These are phyloP conservation scores for Phengaris arion DNA, from an alignment of 2,888 invertebrate species.

Conservation along the genomic window DNA sequence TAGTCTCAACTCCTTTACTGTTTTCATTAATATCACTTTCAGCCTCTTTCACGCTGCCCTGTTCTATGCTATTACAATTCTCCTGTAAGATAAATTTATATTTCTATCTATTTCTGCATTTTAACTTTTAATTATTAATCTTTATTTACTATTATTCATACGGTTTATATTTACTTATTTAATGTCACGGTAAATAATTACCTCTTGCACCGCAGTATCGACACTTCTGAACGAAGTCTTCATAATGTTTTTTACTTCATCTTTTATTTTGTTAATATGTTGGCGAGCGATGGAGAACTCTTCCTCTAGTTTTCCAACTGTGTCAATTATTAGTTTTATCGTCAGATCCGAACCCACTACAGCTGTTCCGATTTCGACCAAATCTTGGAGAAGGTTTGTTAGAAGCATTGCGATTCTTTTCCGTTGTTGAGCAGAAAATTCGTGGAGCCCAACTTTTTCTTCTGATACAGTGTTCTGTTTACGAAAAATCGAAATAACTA, in stretches of 20 bases:
- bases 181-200: not conserved
- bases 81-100: conserved; percentile 12
- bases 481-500: not conserved
- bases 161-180: too few relatives aligned
- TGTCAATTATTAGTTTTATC: conserved; percentile 16
- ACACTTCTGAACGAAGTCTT: not conserved
- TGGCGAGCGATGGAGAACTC: conserved; percentile 25
- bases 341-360: conserved; percentile 21
- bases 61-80: not conserved
- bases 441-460: conserved; percentile 6
- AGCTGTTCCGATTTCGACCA: conserved; percentile 24
- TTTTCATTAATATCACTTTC: not conserved
- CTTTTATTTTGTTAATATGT: conserved; percentile 27
- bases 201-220: not conserved
- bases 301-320: conserved; percentile 16
- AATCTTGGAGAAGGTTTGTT: conserved; percentile 25
- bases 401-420: conserved; percentile 24
- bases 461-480: conserved; percentile 3
- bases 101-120: not conserved
- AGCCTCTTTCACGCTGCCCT: not conserved
- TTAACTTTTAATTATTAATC: not conserved
- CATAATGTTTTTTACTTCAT: conserved; percentile 26
- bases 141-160: too few relatives aligned
- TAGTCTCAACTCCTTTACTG: not conserved
- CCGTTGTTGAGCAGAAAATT: conserved; percentile 23